These are phyloP conservation scores for Psittacula echo DNA, from an alignment of 2,797 vertebrate species.

Conservation along the genomic window DNA sequence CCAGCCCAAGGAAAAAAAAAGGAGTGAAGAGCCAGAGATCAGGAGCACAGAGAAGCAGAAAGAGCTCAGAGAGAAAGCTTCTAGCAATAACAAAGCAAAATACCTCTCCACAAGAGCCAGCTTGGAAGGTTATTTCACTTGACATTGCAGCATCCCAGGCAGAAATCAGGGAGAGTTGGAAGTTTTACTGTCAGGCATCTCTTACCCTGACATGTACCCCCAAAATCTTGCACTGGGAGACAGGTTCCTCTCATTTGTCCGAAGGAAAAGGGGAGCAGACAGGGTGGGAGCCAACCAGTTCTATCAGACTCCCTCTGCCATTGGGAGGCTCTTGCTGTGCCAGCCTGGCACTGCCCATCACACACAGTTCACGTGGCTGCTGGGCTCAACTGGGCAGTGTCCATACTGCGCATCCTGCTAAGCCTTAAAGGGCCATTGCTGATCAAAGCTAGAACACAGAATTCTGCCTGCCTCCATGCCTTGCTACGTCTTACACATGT, in stretches of 20 bases:
- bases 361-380: constrained; percentile 15
- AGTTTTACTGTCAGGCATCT: neutral
- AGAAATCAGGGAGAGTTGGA: neutral
- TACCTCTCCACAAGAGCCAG: constrained; percentile 72
- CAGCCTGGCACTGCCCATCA: constrained; percentile 51
- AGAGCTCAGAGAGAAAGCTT: neutral
- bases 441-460: neutral
- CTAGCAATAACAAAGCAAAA: constrained; percentile 45
- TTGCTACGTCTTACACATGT: neutral
- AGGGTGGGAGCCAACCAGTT: neutral
- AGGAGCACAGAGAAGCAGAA: neutral
- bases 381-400: constrained; percentile 2
- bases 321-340: neutral
- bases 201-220: neutral
- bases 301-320: constrained; percentile 31
- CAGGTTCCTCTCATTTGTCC: constrained; percentile 39
- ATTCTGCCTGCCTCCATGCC: neutral
- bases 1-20: neutral
- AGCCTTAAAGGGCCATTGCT: constrained; percentile 59
- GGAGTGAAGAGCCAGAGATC: neutral
- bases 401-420: neutral
- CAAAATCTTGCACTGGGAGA: constrained; percentile 32
- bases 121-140: constrained; percentile 72
- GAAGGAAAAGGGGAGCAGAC: constrained; percentile 40
- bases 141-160: constrained; percentile 28